Base-by-base conservation (phyloP, 2,888 invertebrate species). In the Lymantria dispar region DNA sequence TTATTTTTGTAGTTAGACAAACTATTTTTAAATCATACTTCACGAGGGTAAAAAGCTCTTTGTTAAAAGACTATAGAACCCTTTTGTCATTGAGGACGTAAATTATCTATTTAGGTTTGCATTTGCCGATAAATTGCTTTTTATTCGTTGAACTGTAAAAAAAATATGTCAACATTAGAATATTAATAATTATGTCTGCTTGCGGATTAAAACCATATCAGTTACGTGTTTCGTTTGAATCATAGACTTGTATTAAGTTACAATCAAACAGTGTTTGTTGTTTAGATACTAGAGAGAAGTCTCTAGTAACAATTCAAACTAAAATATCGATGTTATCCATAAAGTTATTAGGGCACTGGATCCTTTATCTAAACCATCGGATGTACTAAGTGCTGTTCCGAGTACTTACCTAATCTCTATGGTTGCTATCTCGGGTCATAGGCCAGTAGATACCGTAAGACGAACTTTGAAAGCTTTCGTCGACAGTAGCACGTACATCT, bases 101-200 rank as follows among this genome's bases (percentile, higher is more conserved):
- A 87, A 85, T 88, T 87, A 86, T 87, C 80, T 83, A 80, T 81
- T 88, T 85, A 79, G 70, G 79, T 80, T 83, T 82, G 74, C 74
- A 76, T 83, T 83, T 76, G 78, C 72, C 81, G 85, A 85, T 83
- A 85, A 85, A 84, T 89, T 87, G 81, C 74, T 80, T 80, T 79
- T 79, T 80, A 76, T 80, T 80, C 70, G 72, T 70, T 72, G 49
- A 52, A 46, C 60, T 51, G 57, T 61, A 52, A 54, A 79, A 74
- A n/a, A 78, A 76, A 73, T 70, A 73, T 81, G 83, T 85, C 81
- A 82, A 82, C 85, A 77, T 53, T 60, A 59, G 63, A 56, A 62
- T 66, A 59, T 67, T 66, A 66, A 55, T 56, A 50, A 43, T 12
- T 38, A 40, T 33, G 13, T 44, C 41, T 44, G 50, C 47, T 12